A percentile compares a stretch with the other conserved stretches of the same genome.
Conservation (phyloP, 2,797 vertebrate species). For the Gallinago stenura region DNA sequence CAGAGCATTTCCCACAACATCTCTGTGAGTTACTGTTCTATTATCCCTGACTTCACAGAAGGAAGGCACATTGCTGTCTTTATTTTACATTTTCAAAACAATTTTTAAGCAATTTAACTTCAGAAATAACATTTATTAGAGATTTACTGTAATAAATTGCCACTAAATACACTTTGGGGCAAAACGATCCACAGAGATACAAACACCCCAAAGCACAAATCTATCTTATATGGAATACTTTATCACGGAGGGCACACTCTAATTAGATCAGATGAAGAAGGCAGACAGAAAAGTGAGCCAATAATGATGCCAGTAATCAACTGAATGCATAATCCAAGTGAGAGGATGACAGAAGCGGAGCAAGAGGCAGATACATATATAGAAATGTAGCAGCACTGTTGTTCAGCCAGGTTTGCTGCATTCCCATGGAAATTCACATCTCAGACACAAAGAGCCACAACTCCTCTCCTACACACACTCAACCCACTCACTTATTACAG, state of each 20-base stretch:
- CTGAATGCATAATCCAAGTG: background rate
- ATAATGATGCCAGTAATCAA: background rate
- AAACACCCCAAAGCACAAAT: background rate
- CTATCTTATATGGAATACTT: background rate
- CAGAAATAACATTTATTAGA: background rate
- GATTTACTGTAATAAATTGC: background rate
- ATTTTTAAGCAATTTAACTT: background rate
- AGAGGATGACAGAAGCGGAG: background rate
- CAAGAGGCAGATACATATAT: background rate
- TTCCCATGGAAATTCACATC: background rate
- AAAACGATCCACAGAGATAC: conserved; percentile 9
- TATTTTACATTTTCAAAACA: conserved; percentile 5
- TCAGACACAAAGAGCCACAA: background rate
- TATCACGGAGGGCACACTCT: background rate
- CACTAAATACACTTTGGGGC: background rate
- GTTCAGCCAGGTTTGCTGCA: background rate
- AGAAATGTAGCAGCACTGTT: background rate
- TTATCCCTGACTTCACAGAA: background rate
- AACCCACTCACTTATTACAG: background rate
- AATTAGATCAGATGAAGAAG: conserved; percentile 26
- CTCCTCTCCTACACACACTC: background rate
- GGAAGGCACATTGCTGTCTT: background rate
- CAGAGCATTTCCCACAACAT: background rate
- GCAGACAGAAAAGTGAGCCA: background rate
- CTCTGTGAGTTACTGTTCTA: background rate